Evolutionary conservation across 2,797 vertebrate species (phyloP).

Genomic region (Chanos chanos): DNA sequence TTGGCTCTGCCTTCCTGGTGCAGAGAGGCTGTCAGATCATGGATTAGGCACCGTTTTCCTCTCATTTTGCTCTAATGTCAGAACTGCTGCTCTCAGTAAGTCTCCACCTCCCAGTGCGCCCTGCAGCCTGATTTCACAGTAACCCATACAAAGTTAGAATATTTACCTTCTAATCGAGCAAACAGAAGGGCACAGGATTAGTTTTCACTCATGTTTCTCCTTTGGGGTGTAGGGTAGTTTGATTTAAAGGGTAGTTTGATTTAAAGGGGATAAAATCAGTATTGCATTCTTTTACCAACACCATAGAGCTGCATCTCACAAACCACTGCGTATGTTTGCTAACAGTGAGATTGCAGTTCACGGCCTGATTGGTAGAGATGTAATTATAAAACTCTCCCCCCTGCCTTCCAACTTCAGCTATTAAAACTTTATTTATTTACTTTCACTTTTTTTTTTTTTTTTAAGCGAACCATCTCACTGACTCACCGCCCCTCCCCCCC

Average conservation of each 20-base stretch:
- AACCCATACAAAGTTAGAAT: conserved; percentile 69
- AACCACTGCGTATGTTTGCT: too few species aligned
- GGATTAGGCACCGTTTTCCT: conserved; percentile 58
- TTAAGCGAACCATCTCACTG: not conserved
- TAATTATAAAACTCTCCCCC: too few species aligned
- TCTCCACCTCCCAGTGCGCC: conserved; percentile 44
- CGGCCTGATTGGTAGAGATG: not conserved
- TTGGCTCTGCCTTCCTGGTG: conserved; percentile 41
- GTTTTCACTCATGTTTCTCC: conserved; percentile 59
- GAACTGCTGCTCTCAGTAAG: conserved; percentile 66
- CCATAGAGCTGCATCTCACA: too few species aligned
- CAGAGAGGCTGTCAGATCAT: conserved; percentile 52
- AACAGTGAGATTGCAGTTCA: not conserved
- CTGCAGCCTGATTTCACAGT: conserved; percentile 61
- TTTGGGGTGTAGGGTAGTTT: too few species aligned
- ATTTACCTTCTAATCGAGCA: conserved; percentile 47
- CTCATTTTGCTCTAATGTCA: conserved; percentile 72
- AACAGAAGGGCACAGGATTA: conserved; percentile 22
- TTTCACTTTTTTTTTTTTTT: not conserved
- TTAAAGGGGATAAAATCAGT: too few species aligned
- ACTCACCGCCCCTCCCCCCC: not conserved
- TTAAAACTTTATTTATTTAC: conserved; percentile 3
- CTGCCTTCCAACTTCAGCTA: not conserved
- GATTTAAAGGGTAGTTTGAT: too few species aligned
- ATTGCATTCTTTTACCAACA: too few species aligned